Conservation (phyloP, 2,797 vertebrate species). For the Cephalopachus bancanus region DNA sequence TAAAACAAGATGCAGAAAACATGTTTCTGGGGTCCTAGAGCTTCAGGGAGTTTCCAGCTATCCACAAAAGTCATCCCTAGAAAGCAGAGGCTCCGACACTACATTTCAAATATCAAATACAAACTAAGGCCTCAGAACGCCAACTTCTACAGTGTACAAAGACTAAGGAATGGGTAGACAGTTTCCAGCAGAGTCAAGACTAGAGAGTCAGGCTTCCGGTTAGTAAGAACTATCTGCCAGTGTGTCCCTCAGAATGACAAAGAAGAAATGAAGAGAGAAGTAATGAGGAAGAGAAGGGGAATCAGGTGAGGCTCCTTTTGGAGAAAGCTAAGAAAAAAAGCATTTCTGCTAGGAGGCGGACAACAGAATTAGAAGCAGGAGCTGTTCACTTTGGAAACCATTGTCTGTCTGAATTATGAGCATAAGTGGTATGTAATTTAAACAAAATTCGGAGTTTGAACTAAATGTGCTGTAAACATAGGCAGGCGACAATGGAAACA, state of each 20-base stretch:
- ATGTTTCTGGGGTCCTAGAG: background rate
- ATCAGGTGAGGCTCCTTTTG: background rate
- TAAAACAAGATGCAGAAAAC: background rate
- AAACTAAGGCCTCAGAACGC: background rate
- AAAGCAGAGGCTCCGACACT: background rate
- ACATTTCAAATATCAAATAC: background rate
- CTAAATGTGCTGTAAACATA: background rate
- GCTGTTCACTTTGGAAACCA: background rate
- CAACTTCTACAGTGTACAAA: background rate
- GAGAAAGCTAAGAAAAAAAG: background rate
- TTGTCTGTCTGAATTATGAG: background rate
- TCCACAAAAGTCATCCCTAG: background rate
- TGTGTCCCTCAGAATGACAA: background rate
- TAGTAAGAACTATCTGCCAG: background rate
- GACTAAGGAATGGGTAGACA: background rate
- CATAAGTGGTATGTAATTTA: background rate
- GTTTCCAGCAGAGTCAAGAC: background rate
- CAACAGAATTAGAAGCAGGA: background rate
- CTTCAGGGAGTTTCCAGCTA: background rate
- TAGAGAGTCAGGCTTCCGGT: background rate
- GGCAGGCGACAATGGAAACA: background rate
- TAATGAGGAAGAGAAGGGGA: background rate
- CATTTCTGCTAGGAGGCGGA: background rate
- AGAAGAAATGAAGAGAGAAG: background rate
- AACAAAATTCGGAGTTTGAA: background rate